phyloP scores from a whole-genome alignment of 2,888 invertebrate species.

The Cistogaster globosa region DNA sequence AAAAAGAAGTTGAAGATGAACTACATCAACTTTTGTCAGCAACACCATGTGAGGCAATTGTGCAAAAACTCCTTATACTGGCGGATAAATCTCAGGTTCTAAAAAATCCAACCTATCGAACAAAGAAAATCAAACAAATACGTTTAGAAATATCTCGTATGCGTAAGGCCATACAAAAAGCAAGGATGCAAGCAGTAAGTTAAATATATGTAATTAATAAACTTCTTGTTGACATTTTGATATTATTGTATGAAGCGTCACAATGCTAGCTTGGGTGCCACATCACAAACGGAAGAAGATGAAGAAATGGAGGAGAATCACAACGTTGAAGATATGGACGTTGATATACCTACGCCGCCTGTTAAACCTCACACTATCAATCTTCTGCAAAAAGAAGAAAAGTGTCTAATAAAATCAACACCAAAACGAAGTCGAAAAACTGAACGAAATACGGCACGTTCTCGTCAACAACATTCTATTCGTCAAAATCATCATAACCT shows the following conservation, averaged over 20 bases:
- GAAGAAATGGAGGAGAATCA: conserved; percentile 73
- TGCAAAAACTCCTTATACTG: conserved; percentile 85
- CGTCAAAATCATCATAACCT: conserved; percentile 60
- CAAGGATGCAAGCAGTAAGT: conserved; percentile 79
- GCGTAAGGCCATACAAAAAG: conserved; percentile 82
- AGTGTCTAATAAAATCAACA: conserved; percentile 69
- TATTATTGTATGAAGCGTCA: conserved; percentile 60
- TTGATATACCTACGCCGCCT: conserved; percentile 61
- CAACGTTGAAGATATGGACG: conserved; percentile 70
- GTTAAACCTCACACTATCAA: conserved; percentile 53
- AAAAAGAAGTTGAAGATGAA: conserved; percentile 85
- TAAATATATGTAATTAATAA: background rate
- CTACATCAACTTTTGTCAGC: conserved; percentile 82
- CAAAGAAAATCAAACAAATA: conserved; percentile 85
- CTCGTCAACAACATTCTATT: conserved; percentile 42
- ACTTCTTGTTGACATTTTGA: background rate
- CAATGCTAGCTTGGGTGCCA: conserved; percentile 73
- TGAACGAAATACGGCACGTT: conserved; percentile 43
- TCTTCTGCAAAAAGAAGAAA: conserved; percentile 73
- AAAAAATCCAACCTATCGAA: conserved; percentile 85
- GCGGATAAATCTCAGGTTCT: conserved; percentile 86
- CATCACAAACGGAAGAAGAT: conserved; percentile 80
- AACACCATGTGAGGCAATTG: conserved; percentile 78
- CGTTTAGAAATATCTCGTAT: conserved; percentile 85
- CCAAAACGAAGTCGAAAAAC: conserved; percentile 72